Conservation (phyloP, 2,888 invertebrate genomes). For the Cryptus viduatorius region DNA sequence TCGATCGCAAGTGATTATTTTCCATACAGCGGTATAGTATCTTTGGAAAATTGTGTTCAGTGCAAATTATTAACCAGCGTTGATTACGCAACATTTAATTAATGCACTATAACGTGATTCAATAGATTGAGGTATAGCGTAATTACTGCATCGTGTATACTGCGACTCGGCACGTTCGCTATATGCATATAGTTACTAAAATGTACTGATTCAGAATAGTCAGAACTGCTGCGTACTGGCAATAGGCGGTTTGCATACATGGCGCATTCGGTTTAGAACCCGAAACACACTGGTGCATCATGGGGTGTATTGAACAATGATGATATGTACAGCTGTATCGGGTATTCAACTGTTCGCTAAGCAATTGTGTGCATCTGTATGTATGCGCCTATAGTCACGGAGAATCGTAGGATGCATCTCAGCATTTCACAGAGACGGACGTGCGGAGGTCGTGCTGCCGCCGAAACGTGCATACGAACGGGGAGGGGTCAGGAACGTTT, state of each 20-base stretch:
- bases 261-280: conserved; percentile 42
- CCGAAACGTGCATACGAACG: neutral
- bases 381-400: conserved; percentile 16
- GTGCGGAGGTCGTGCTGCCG: neutral
- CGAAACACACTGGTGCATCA: conserved; percentile 31
- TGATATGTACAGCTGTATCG: conserved; percentile 32
- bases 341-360: conserved; percentile 20
- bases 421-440: conserved; percentile 48
- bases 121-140: neutral
- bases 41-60: neutral
- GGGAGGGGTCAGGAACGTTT: conserved; percentile 70
- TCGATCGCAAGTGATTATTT: too few species aligned
- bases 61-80: neutral
- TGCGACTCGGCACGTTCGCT: neutral
- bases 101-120: conserved; percentile 3
- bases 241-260: conserved; percentile 34
- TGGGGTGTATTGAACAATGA: conserved; percentile 13
- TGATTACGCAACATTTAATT: neutral
- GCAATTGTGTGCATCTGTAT: conserved; percentile 12
- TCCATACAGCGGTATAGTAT: too few species aligned
- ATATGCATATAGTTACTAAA: conserved; percentile 31
- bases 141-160: neutral
- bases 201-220: conserved; percentile 59
- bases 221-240: conserved; percentile 39
- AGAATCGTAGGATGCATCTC: conserved; percentile 57